Conservation (phyloP, 2,888 invertebrate species). For the Coenonympha glycerion region DNA sequence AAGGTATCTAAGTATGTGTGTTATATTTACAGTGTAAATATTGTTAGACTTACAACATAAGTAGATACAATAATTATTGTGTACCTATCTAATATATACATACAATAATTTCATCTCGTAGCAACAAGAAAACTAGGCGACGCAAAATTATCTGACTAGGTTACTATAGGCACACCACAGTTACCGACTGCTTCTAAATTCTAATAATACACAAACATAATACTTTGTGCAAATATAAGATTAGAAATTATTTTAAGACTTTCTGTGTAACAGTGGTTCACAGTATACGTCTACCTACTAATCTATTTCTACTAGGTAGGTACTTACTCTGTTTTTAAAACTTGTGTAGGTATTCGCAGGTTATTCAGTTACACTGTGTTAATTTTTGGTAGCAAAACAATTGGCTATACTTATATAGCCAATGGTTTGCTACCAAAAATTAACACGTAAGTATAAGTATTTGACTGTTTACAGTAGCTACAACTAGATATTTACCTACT, state of each 20-base stretch:
- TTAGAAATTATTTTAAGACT: conserved; percentile 7
- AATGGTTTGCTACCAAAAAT: too few relatives aligned
- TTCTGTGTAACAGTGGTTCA: neutral
- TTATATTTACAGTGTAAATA: too few relatives aligned
- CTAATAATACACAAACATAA: too few relatives aligned
- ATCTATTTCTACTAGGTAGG: conserved; percentile 6
- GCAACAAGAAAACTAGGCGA: conserved; percentile 14
- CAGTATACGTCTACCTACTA: neutral
- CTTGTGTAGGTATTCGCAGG: neutral
- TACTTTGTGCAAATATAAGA: conserved; percentile 1
- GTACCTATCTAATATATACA: too few relatives aligned
- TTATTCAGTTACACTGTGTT: neutral
- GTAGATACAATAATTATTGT: too few relatives aligned
- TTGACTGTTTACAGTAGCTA: too few relatives aligned
- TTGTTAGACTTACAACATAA: too few relatives aligned
- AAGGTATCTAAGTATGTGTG: too few relatives aligned
- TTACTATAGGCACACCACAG: conserved; percentile 20
- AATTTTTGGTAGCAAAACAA: neutral
- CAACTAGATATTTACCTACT: too few relatives aligned
- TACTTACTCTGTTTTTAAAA: conserved; percentile 1
- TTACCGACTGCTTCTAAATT: neutral
- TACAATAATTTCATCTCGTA: conserved; percentile 15
- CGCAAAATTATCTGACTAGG: conserved; percentile 10
- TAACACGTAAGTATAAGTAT: too few relatives aligned
- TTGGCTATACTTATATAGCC: too few relatives aligned